phyloP scores from a whole-genome alignment of 2,888 invertebrate species.

The Thereva nobilitata region DNA sequence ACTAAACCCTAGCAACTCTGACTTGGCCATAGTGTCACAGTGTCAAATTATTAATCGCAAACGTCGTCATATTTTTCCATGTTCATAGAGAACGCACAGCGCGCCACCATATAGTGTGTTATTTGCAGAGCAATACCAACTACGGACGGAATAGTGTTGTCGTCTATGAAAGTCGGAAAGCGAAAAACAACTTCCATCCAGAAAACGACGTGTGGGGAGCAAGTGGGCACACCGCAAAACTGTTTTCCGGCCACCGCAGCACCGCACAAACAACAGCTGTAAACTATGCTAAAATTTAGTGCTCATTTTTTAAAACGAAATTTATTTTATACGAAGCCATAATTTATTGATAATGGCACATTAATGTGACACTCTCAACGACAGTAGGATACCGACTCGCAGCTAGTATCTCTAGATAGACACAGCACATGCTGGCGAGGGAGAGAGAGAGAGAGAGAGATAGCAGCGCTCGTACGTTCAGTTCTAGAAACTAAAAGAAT shows the following conservation, averaged over 20 bases:
- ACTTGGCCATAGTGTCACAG: background rate
- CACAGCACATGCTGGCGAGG: no score
- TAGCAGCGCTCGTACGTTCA: no score
- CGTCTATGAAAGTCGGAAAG: no score
- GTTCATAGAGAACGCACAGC: constrained; percentile 8
- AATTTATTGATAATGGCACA: constrained; percentile 45
- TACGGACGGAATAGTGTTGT: constrained; percentile 2
- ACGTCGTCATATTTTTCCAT: constrained; percentile 17
- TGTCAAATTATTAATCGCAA: constrained; percentile 5
- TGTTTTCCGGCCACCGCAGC: background rate
- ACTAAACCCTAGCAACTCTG: no score
- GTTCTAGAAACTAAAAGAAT: no score
- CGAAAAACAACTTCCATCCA: background rate
- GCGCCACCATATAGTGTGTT: constrained; percentile 19
- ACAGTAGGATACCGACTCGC: constrained; percentile 39
- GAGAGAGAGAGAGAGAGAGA: no score
- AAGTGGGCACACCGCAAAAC: background rate
- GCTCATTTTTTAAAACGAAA: constrained; percentile 31
- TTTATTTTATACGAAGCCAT: constrained; percentile 38
- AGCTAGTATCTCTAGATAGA: no score
- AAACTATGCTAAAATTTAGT: constrained; percentile 32
- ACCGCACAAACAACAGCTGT: constrained; percentile 29
- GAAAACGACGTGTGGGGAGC: background rate
- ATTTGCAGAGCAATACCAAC: constrained; percentile 15
- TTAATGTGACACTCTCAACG: constrained; percentile 45